Evolutionary conservation across 2,888 invertebrate genomes (phyloP).

Genomic region (Drosophila greeni): DNA sequence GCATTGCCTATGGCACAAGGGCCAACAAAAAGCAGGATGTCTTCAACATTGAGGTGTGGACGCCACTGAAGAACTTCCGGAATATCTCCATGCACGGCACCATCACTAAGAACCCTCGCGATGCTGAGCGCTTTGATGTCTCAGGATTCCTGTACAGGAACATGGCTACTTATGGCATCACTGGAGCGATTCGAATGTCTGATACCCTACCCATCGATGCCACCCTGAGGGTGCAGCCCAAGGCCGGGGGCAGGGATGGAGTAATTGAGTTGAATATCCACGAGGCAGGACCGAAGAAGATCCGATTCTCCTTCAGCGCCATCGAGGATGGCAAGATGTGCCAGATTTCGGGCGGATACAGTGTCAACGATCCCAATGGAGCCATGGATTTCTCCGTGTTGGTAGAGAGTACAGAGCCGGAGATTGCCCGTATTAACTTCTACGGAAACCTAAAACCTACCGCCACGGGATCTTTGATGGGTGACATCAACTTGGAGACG

Average conservation of each 20-base stretch:
- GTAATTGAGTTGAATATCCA: conserved; percentile 75
- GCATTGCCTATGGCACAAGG: conserved; percentile 73
- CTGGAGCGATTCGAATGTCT: conserved; percentile 78
- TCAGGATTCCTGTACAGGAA: conserved; percentile 79
- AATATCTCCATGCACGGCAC: conserved; percentile 78
- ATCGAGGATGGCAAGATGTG: conserved; percentile 79
- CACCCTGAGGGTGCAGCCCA: conserved; percentile 78
- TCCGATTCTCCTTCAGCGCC: conserved; percentile 74
- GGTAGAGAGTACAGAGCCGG: conserved; percentile 75
- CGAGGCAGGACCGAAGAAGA: conserved; percentile 63
- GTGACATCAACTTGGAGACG: conserved; percentile 73
- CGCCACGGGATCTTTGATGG: conserved; percentile 51
- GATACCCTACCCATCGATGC: conserved; percentile 78
- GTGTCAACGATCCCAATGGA: conserved; percentile 75
- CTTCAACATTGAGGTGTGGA: conserved; percentile 77
- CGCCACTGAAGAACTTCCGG: conserved; percentile 75
- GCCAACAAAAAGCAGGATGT: conserved; percentile 74
- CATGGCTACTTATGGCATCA: conserved; percentile 78
- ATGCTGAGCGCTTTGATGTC: conserved; percentile 72
- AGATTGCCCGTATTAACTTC: conserved; percentile 74
- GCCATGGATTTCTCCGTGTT: conserved; percentile 78
- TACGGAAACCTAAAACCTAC: conserved; percentile 69
- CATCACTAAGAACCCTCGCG: conserved; percentile 51
- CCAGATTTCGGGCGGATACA: conserved; percentile 78
- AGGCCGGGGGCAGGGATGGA: conserved; percentile 78